A percentile compares a stretch with the other conserved stretches of the same genome.
Evolutionary conservation across 2,113 vertebrate genomes (phyloP).

Genomic region (Desmodus rotundus): DNA sequence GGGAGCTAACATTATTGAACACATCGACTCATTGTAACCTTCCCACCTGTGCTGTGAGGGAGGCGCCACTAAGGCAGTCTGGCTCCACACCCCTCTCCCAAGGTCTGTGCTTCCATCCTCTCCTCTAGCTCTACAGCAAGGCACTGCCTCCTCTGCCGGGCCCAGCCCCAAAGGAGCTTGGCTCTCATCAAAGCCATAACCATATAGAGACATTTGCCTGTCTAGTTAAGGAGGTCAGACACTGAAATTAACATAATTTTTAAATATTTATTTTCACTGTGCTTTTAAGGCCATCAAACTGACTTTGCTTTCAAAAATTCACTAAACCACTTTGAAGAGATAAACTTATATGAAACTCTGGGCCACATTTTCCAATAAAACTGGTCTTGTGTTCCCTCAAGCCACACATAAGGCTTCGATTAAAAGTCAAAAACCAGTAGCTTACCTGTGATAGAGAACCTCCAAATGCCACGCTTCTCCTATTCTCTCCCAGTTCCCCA

Average conservation of each 20-base stretch:
- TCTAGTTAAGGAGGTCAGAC: background rate
- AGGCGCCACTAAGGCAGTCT: too few species aligned
- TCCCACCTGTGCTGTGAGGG: background rate
- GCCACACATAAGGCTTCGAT: background rate
- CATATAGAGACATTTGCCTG: background rate
- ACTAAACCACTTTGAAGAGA: slow-evolving; percentile 9
- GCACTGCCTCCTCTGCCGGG: fast-evolving
- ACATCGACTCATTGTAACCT: background rate
- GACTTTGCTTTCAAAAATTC: slow-evolving; percentile 27
- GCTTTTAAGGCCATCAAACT: background rate
- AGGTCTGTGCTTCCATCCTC: background rate
- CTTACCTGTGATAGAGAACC: background rate
- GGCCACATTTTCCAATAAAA: background rate
- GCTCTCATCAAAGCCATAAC: background rate
- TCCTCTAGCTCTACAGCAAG: background rate
- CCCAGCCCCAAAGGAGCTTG: background rate
- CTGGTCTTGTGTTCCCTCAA: background rate
- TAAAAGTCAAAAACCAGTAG: background rate
- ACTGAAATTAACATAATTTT: background rate
- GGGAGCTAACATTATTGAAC: background rate
- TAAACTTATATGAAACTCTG: background rate
- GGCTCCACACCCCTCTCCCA: background rate
- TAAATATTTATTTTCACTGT: background rate
- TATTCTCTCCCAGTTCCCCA: background rate
- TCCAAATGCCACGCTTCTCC: background rate